Percentiles rank a stretch among this genome's conserved stretches.
Conservation (phyloP, 2,797 vertebrate genomes). For the Molossus alvarezi region DNA sequence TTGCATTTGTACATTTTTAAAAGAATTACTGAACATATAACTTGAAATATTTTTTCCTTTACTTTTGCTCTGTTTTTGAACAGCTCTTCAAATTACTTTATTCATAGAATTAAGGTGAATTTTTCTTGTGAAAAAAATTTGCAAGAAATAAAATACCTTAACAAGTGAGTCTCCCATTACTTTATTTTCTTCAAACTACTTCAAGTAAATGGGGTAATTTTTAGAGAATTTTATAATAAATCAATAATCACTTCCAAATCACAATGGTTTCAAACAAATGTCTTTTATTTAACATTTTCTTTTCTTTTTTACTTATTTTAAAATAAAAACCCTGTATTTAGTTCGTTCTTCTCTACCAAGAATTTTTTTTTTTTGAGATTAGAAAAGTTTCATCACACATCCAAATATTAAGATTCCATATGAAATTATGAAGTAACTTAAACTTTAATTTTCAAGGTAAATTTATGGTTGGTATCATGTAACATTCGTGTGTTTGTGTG, state of each 20-base stretch:
- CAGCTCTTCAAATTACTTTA: neutral
- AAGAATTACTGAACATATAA: neutral
- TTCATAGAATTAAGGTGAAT: neutral
- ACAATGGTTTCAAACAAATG: neutral
- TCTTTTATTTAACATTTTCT: neutral
- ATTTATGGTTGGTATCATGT: neutral
- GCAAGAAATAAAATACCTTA: neutral
- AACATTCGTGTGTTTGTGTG: neutral
- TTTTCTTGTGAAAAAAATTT: neutral
- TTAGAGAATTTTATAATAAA: neutral
- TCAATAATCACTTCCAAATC: constrained; percentile 1
- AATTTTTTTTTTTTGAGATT: neutral
- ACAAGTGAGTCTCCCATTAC: neutral
- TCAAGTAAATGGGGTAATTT: neutral
- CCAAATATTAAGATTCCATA: neutral
- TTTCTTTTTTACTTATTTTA: neutral
- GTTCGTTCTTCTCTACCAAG: neutral
- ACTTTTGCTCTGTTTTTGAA: neutral
- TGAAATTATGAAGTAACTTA: neutral
- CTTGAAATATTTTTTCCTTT: neutral
- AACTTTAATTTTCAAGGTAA: constrained; percentile 15
- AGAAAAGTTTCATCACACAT: neutral
- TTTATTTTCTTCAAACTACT: constrained; percentile 22
- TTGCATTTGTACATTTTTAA: neutral
- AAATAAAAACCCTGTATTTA: neutral